Evolutionary conservation across 2,888 invertebrate species (phyloP).

Genomic region (Melieria crassipennis): DNA sequence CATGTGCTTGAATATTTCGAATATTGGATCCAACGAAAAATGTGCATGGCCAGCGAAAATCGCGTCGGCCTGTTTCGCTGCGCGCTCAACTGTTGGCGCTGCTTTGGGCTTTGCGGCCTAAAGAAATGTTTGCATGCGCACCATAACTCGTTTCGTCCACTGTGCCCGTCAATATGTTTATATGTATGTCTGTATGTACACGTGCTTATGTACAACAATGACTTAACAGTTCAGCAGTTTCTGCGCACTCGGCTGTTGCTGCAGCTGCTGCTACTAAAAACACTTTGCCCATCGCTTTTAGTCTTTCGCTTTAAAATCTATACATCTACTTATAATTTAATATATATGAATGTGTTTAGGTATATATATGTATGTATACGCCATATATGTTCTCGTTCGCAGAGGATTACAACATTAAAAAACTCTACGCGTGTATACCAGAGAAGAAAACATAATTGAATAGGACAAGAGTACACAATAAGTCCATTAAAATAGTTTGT

Average conservation of each 20-base stretch:
- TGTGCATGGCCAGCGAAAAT: no score
- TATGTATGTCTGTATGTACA: conserved; percentile 38
- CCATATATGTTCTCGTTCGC: no score
- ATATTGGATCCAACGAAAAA: not conserved
- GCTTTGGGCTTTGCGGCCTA: no score
- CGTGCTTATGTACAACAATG: conserved; percentile 40
- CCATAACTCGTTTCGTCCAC: no score
- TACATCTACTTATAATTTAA: not conserved
- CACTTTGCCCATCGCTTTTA: not conserved
- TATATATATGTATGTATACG: conserved; percentile 4
- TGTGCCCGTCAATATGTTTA: not conserved
- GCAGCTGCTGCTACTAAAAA: no score
- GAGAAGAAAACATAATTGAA: not conserved
- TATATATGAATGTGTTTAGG: not conserved
- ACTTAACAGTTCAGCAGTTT: conserved; percentile 27
- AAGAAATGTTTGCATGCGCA: no score
- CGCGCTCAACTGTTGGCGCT: no score
- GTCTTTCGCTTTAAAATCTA: conserved; percentile 38
- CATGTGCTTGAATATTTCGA: conserved; percentile 9
- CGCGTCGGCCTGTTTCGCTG: no score
- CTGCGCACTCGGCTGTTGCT: no score
- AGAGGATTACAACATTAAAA: no score
- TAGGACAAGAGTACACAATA: conserved; percentile 36
- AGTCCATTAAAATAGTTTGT: conserved; percentile 35
- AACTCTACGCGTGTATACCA: no score